These are phyloP conservation scores for Ivindomyrus marchei DNA, from an alignment of 2,113 vertebrate species.

Conservation along the genomic window DNA sequence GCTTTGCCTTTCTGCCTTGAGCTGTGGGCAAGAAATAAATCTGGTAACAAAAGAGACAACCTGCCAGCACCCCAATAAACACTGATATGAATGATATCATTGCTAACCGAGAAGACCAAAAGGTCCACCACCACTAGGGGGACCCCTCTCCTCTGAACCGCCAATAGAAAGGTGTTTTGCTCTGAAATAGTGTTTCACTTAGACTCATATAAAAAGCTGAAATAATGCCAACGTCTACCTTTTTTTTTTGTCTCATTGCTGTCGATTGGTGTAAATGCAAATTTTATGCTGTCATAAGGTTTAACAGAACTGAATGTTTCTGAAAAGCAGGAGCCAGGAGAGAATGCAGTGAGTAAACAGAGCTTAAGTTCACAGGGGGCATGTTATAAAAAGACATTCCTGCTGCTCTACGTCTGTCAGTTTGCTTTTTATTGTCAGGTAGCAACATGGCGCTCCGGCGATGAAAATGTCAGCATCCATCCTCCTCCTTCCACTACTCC, in stretches of 20 bases:
- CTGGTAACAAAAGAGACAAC: background rate
- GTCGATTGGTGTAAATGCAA: background rate
- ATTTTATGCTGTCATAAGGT: background rate
- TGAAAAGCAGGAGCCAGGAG: background rate
- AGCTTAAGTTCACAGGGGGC: background rate
- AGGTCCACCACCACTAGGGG: background rate
- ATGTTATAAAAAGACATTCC: background rate
- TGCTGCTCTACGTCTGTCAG: background rate
- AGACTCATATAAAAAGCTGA: background rate
- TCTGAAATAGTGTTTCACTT: background rate
- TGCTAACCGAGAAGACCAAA: background rate
- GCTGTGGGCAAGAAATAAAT: conserved; percentile 3
- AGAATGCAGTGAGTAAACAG: background rate
- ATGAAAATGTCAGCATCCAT: conserved; percentile 1
- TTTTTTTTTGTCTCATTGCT: background rate
- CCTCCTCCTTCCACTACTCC: background rate
- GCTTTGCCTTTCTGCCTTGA: conserved; percentile 2
- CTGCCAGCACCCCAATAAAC: background rate
- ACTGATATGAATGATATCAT: background rate
- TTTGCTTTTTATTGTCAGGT: conserved; percentile 8
- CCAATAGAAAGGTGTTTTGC: background rate
- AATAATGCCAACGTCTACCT: background rate
- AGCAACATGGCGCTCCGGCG: background rate
- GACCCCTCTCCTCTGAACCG: background rate
- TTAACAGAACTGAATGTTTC: background rate